Base-by-base conservation (phyloP, 2,113 vertebrate species). In the Gymnocephalus cernua region DNA sequence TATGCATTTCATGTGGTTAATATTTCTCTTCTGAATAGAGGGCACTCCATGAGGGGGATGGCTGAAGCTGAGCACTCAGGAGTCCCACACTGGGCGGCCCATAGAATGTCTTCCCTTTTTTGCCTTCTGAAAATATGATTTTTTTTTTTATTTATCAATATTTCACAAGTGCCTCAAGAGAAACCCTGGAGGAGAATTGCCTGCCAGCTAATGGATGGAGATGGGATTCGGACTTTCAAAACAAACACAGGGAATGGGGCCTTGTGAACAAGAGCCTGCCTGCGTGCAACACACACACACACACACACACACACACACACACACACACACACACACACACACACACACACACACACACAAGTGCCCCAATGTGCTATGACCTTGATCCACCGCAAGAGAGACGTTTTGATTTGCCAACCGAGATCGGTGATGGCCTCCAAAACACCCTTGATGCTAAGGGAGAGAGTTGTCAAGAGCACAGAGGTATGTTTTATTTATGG, bases 151-250 rank as follows among this genome's bases (percentile, higher is more conserved):
- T 95, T 95, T 95, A 99, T 99, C 97, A 99, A 99, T 99, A 99
- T 99, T 99, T 99, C 96, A 99, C 96, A 96, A 97, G 97, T 95
- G 97, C 97, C 97, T 96, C 94, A 68, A 96, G 97, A 97, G 97
- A 96, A 96, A 92, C 91, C 93, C 96, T 93, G 96, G 96, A 97
- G 97, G 96, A 97, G 97, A 97, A 96, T 93, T 94, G 95, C 96
- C 90, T 96, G 96, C 95, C 96, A 95, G 96, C 96, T 97, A 99
- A 99, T 98, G 97, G 97, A 98, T 96, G 97, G 96, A 95, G 96
- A 96, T 88, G 89, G 96, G 96, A 97, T 96, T 97, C 96, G 94
- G 96, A 97, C 96, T 96, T 97, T 97, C 96, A 96, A 97, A 97
- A 97, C 96, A 97, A 97, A 97, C 96, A 96, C 68, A 79, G 86